Conservation (phyloP, 2,888 invertebrate genomes). For the Drosophila kanekoi region DNA sequence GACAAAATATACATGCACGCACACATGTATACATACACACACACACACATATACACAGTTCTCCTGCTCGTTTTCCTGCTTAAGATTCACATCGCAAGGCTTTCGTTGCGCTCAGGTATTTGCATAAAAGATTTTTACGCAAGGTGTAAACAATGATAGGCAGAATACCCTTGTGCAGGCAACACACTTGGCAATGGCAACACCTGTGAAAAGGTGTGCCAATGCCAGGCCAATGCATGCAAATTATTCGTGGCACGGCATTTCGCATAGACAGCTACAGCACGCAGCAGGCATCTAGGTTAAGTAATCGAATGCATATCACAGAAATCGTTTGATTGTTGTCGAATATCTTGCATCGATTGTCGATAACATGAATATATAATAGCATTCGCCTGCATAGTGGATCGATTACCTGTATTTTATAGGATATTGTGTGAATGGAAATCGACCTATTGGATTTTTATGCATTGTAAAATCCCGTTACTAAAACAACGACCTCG, state of each 20-base stretch:
- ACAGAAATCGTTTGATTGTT: neutral
- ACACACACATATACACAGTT: neutral
- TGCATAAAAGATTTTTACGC: slow-evolving; percentile 64
- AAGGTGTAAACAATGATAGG: slow-evolving; percentile 60
- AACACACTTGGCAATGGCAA: neutral
- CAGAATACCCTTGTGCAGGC: slow-evolving; percentile 12
- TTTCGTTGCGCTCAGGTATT: slow-evolving; percentile 31
- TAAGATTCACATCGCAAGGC: slow-evolving; percentile 13
- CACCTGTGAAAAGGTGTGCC: slow-evolving; percentile 42
- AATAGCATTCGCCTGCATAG: too few relatives aligned
- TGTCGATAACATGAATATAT: too few relatives aligned
- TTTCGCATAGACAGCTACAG: slow-evolving; percentile 6
- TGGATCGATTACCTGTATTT: too few relatives aligned
- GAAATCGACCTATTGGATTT: too few relatives aligned
- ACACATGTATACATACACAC: neutral
- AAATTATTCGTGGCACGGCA: slow-evolving; percentile 29
- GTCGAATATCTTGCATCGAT: too few relatives aligned
- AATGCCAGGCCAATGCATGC: slow-evolving; percentile 55
- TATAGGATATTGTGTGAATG: too few relatives aligned
- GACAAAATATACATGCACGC: slow-evolving; percentile 50
- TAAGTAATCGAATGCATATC: slow-evolving; percentile 7
- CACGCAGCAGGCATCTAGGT: slow-evolving; percentile 27
- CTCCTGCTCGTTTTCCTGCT: neutral
- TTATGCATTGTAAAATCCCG: neutral
- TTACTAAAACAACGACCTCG: slow-evolving; percentile 4